These are phyloP conservation scores for Apteryx mantelli DNA, from an alignment of 2,113 vertebrate genomes.

Conservation along the genomic window DNA sequence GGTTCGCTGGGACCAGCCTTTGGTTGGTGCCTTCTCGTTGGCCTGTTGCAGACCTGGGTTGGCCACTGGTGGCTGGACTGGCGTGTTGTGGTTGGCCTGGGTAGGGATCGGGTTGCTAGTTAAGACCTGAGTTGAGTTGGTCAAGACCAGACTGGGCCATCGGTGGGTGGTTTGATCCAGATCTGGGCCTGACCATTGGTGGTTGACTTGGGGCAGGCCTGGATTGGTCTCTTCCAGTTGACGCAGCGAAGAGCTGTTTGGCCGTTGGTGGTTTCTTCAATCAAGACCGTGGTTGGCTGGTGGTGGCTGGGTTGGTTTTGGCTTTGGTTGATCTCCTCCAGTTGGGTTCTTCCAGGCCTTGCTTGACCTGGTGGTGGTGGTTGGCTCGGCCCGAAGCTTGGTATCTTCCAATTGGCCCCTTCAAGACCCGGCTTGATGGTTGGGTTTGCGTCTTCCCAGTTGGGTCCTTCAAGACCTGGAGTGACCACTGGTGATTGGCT, in stretches of 20 bases:
- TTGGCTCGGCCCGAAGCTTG: neutral
- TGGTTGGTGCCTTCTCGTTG: too few relatives aligned
- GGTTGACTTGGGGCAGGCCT: neutral
- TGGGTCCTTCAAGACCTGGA: neutral
- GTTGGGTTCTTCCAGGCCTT: neutral
- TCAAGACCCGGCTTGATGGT: too few relatives aligned
- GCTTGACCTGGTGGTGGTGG: neutral
- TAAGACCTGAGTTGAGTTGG: neutral
- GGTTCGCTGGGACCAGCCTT: too few relatives aligned
- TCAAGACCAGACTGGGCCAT: neutral
- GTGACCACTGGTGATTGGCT: accelerated
- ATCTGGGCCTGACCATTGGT: neutral
- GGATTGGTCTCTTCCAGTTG: neutral
- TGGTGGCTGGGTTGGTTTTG: neutral
- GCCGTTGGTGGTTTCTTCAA: neutral
- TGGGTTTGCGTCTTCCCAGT: neutral
- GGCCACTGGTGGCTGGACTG: too few relatives aligned
- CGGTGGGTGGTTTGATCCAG: neutral
- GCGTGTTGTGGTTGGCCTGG: too few relatives aligned
- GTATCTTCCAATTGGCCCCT: neutral
- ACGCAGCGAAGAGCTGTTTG: neutral
- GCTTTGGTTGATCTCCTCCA: neutral
- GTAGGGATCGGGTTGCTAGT: too few relatives aligned
- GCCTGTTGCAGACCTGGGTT: too few relatives aligned
- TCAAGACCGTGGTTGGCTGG: neutral